Conservation (phyloP, 1,140 invertebrate species). For the Lepidurus packardi region DNA sequence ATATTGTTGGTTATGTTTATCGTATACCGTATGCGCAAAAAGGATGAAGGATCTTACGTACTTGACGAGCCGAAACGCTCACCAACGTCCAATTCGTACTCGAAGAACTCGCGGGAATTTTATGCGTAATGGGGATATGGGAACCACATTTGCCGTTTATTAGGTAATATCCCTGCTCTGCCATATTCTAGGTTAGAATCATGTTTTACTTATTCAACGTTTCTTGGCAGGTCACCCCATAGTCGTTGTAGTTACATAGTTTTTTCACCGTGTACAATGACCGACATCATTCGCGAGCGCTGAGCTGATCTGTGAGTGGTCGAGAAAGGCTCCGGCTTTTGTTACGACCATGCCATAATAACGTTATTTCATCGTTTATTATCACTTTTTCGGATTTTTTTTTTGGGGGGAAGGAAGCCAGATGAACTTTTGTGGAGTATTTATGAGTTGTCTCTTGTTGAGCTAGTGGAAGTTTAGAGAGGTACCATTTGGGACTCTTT, state of each 20-base stretch:
- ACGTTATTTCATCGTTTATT: constrained; percentile 6
- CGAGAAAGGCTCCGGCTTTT: background rate
- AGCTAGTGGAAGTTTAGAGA: constrained; percentile 13
- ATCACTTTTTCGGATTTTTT: background rate
- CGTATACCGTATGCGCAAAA: constrained; percentile 98
- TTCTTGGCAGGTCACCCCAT: constrained; percentile 1
- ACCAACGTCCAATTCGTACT: constrained; percentile 81
- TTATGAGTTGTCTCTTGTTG: background rate
- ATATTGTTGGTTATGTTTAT: constrained; percentile 99
- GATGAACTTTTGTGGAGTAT: background rate
- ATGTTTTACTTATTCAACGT: background rate
- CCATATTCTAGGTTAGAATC: background rate
- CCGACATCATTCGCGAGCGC: constrained; percentile 7
- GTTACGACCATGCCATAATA: constrained; percentile 15
- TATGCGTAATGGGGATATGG: constrained; percentile 69
- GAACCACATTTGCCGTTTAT: background rate
- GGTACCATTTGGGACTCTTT: background rate
- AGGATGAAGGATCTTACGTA: constrained; percentile 97
- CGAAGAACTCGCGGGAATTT: constrained; percentile 84
- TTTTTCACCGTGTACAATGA: constrained; percentile 18
- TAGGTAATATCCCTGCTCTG: background rate
- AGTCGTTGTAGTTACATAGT: constrained; percentile 10
- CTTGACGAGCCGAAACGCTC: constrained; percentile 93
- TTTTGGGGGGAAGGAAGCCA: background rate
- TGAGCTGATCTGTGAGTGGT: constrained; percentile 13